These are phyloP conservation scores for Hiodon alosoides DNA, from an alignment of 2,113 vertebrate species.

Conservation along the genomic window DNA sequence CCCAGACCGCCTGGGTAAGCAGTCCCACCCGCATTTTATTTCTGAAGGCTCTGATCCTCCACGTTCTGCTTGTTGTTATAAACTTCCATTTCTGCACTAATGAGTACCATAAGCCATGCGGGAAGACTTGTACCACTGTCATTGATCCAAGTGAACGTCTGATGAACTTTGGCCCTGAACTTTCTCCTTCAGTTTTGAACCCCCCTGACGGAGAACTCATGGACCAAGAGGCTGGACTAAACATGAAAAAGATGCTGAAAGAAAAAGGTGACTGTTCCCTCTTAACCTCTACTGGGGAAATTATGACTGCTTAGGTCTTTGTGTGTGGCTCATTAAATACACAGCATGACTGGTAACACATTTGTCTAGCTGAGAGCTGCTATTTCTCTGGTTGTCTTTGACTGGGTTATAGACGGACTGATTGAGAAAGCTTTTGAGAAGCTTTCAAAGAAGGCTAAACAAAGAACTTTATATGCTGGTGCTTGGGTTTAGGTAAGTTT, in stretches of 20 bases:
- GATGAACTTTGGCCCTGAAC: not conserved
- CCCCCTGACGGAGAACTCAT: slow-evolving; percentile 65
- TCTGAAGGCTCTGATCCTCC: not conserved
- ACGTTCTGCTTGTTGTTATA: not conserved
- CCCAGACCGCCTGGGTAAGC: slow-evolving; percentile 73
- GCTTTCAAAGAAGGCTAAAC: no score
- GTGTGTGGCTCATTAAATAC: not conserved
- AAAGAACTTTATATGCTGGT: no score
- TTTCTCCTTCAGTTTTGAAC: slow-evolving; percentile 50
- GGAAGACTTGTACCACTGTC: no score
- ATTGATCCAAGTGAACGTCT: no score
- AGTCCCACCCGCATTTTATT: not conserved
- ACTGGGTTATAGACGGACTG: no score
- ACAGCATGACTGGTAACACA: no score
- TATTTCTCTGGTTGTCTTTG: no score
- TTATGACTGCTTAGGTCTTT: not conserved
- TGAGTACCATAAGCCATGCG: not conserved
- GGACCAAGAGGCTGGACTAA: slow-evolving; percentile 69
- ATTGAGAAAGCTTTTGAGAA: no score
- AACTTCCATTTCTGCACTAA: not conserved
- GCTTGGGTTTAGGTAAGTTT: no score
- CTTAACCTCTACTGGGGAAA: not conserved
- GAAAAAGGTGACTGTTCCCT: slow-evolving; percentile 66
- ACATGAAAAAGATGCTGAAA: slow-evolving; percentile 72
- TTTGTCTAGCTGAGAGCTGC: no score